phyloP scores from a whole-genome alignment of 2,888 invertebrate species.

The Gymnosoma rotundatum region DNA sequence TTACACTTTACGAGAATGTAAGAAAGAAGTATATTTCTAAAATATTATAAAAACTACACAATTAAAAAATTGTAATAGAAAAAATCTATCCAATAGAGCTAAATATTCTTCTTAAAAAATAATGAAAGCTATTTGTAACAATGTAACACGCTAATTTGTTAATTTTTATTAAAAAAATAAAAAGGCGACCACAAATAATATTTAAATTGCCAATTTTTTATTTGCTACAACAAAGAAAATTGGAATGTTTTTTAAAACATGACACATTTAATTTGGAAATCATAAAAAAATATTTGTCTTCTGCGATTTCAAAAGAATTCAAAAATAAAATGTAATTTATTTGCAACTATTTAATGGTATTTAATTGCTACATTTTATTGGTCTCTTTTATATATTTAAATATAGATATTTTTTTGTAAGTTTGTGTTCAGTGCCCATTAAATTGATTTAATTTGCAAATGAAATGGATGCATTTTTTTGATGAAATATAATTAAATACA shows the following conservation, averaged over 20 bases:
- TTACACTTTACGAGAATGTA: no score
- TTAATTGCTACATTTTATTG: slow-evolving; percentile 62
- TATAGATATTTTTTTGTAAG: neutral
- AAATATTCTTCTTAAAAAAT: neutral
- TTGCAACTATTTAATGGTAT: slow-evolving; percentile 53
- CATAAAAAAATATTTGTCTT: no score
- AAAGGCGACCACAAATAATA: neutral
- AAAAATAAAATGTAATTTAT: slow-evolving; percentile 32
- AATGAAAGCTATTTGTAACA: slow-evolving; percentile 1
- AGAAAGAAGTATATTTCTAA: no score
- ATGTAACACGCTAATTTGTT: neutral
- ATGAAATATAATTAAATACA: slow-evolving; percentile 57
- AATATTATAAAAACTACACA: no score
- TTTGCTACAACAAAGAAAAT: slow-evolving; percentile 37
- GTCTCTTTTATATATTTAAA: slow-evolving; percentile 37
- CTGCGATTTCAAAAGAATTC: neutral
- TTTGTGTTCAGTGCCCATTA: slow-evolving; percentile 58
- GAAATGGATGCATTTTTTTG: slow-evolving; percentile 52
- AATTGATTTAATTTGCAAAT: slow-evolving; percentile 53
- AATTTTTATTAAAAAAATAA: slow-evolving; percentile 7
- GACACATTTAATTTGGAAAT: slow-evolving; percentile 58
- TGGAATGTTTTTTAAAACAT: slow-evolving; percentile 57
- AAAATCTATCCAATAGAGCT: neutral
- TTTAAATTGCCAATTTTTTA: neutral
- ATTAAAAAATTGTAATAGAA: no score